A percentile compares a stretch with the other conserved stretches of the same genome.
These are phyloP conservation scores for Gymnocypris eckloni DNA, from an alignment of 2,797 vertebrate genomes.

Conservation along the genomic window DNA sequence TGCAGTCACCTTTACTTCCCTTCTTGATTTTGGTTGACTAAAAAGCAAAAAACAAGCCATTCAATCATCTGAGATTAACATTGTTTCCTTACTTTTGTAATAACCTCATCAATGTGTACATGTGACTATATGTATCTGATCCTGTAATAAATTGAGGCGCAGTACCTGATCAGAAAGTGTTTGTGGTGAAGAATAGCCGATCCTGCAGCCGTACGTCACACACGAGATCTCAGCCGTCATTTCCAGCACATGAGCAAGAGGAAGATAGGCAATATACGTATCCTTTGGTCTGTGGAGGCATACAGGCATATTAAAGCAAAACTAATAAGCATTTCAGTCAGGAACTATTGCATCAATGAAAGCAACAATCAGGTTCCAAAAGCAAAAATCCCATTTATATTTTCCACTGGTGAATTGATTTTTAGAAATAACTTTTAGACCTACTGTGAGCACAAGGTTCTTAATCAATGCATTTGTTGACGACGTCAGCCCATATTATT, in stretches of 20 bases:
- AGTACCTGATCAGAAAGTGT: conserved; percentile 96
- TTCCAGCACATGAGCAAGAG: conserved; percentile 95
- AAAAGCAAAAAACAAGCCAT: conserved; percentile 60
- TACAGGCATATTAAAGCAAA: background rate
- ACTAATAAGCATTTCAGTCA: background rate
- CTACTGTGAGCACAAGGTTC: background rate
- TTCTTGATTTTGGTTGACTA: conserved; percentile 98
- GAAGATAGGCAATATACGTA: conserved; percentile 96
- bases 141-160: background rate
- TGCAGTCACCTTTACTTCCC: conserved; percentile 94
- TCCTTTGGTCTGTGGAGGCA: conserved; percentile 84
- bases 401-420: background rate
- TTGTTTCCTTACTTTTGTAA: background rate
- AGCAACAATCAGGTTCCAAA: background rate
- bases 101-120: too few relatives aligned
- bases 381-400: background rate
- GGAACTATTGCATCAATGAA: background rate
- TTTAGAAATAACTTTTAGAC: background rate
- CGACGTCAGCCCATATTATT: background rate
- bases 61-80: background rate
- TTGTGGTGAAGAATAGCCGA: conserved; percentile 96
- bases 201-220: conserved; percentile 93
- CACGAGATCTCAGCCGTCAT: conserved; percentile 98
- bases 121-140: conserved; percentile 2
- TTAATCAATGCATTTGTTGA: background rate